Evolutionary conservation across 2,888 invertebrate genomes (phyloP), one percentile per base, ranked within the genome.

Genomic region (Chrysopilus asiliformis): DNA sequence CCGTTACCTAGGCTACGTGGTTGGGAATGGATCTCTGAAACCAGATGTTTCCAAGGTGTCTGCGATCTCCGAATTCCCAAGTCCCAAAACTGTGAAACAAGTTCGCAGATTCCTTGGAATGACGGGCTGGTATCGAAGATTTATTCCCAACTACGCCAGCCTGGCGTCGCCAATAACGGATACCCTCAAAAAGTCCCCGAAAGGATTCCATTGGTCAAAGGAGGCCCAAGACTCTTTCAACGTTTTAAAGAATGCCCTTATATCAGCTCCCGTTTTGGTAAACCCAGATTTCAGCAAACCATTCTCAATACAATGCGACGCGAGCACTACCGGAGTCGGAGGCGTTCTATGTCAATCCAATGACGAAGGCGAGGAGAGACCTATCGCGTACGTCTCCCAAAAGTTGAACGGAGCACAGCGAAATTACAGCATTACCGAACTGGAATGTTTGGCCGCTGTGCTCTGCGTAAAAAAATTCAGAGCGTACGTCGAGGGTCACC

Each of bases 381-480:
- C 41, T 2, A 35, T 41, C n/a, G 38, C 38, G 3, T 41, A 28
- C 15, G 30, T 33, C 29, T 34, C 34, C 3, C 13, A 27, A 9
- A 40, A 37, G 8, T 16, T 43, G 5, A 37, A 34, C 12, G 2
- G 22, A 6, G 15, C 14, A 12, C 15, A 30, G 17, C 10, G 16
- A 15, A 30, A 45, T 20, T 43, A 43, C 15, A 31, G 18, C 31
- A 35, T 6, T 3, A 47, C 47, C 6, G 52, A 55, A 36, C 13
- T 40, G 26, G 53, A 53, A 39, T 38, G 46, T 22, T 35, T 50
- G 4, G 49, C 45, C 3, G 40, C 52, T 15, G 5, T 53, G 4
- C 48, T 48, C 28, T 35, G 41, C 2, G 34, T 53, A 5, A 48
- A 49, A 33, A 47, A 50, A 30, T 52, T 52, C 35, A 30, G 49